phyloP scores from a whole-genome alignment of 2,113 vertebrate species.

The cat (Felis catus) region DNA sequence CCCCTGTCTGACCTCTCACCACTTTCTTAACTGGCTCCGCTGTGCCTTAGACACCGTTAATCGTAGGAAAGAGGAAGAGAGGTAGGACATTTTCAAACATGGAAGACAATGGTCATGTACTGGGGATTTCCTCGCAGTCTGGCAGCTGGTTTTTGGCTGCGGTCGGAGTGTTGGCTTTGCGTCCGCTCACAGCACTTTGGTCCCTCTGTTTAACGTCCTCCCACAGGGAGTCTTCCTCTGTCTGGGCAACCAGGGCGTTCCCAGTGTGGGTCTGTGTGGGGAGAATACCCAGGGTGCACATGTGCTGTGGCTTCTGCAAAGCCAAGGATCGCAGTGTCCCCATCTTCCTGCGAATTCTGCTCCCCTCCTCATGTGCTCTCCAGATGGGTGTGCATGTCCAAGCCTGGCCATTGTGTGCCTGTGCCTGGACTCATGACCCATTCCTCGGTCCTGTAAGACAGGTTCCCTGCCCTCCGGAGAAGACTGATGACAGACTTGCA shows the following conservation, averaged over 20 bases:
- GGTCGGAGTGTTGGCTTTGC: neutral
- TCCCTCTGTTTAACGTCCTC: neutral
- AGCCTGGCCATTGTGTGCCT: neutral
- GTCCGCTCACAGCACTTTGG: neutral
- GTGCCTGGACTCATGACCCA: rapidly evolving
- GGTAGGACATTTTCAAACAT: neutral
- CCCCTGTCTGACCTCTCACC: neutral
- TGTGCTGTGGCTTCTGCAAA: neutral
- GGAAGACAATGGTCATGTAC: neutral
- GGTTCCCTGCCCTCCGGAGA: neutral
- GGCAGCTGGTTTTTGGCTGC: neutral
- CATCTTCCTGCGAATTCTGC: rapidly evolving
- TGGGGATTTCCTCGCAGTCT: neutral
- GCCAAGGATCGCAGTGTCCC: rapidly evolving
- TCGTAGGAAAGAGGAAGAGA: neutral
- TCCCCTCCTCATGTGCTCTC: neutral
- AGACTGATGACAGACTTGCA: neutral
- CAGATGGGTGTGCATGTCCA: rapidly evolving
- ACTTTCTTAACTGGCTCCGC: neutral
- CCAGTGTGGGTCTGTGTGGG: neutral
- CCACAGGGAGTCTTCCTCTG: neutral
- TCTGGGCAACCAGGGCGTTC: neutral
- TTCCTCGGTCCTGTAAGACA: neutral
- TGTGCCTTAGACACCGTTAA: neutral
- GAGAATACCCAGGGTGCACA: neutral